phyloP scores from a whole-genome alignment of 2,888 invertebrate species.

The Polymixis lichenea region DNA sequence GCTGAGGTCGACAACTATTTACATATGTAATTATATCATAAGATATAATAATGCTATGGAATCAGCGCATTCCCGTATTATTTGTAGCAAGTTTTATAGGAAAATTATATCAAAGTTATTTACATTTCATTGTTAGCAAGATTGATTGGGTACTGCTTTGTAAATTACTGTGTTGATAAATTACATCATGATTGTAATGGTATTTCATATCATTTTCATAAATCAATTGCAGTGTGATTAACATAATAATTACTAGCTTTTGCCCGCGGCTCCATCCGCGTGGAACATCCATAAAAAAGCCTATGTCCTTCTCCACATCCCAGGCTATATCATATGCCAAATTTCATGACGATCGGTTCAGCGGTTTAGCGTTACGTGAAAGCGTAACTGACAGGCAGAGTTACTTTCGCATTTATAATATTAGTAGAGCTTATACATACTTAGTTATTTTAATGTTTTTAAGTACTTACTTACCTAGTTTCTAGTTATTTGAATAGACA shows the following conservation, averaged over 20 bases:
- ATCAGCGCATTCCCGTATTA: constrained; percentile 49
- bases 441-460: constrained; percentile 15
- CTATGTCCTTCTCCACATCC: too few relatives aligned
- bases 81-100: constrained; percentile 38
- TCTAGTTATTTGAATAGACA: background rate
- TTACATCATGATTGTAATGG: constrained; percentile 32
- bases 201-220: constrained; percentile 51
- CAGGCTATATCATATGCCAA: too few relatives aligned
- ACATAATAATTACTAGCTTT: constrained; percentile 16
- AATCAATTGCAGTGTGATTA: constrained; percentile 43
- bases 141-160: constrained; percentile 39
- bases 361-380: too few relatives aligned
- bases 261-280: too few relatives aligned
- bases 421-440: background rate
- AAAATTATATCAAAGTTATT: constrained; percentile 35
- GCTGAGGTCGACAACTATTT: constrained; percentile 63
- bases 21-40: constrained; percentile 54
- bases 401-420: too few relatives aligned
- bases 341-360: too few relatives aligned
- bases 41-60: constrained; percentile 55
- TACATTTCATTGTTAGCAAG: constrained; percentile 42
- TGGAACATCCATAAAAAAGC: too few relatives aligned
- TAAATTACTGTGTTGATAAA: constrained; percentile 47
- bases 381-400: too few relatives aligned
- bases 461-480: background rate